Conservation (phyloP, 2,797 vertebrate species). For the Myotis daubentonii region DNA sequence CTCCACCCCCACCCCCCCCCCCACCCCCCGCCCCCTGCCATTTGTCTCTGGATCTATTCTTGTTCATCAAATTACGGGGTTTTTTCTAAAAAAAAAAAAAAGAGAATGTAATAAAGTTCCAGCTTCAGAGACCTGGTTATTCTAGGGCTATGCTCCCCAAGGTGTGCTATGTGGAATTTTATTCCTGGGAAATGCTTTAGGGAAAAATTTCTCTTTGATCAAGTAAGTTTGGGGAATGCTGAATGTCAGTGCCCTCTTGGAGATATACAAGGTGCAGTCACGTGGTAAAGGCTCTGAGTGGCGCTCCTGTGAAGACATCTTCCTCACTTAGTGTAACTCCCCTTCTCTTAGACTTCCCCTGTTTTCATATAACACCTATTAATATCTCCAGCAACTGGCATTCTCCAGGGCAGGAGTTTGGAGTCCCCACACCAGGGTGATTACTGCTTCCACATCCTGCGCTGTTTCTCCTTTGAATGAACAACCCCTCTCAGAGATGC, state of each 20-base stretch:
- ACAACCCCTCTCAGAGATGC: background rate
- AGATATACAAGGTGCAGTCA: background rate
- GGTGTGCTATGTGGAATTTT: background rate
- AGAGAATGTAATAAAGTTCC: background rate
- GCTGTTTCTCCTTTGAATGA: background rate
- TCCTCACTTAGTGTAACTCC: background rate
- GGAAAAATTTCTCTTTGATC: background rate
- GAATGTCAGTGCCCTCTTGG: background rate
- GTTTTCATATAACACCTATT: background rate
- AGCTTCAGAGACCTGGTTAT: background rate
- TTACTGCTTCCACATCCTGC: background rate
- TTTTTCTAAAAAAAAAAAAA: background rate
- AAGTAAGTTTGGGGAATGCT: background rate
- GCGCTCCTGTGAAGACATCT: background rate
- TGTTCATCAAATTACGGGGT: no score
- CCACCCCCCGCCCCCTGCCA: no score
- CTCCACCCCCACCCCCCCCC: no score
- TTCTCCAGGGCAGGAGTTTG: background rate
- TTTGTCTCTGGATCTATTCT: no score
- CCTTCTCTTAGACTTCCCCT: background rate
- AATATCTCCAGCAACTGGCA: background rate
- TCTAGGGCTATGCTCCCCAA: background rate
- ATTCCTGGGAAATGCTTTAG: background rate
- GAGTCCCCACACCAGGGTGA: background rate
- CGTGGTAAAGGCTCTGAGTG: fast-evolving